These are phyloP conservation scores for Orthonevra nobilis DNA, from an alignment of 2,888 invertebrate species.

Conservation along the genomic window DNA sequence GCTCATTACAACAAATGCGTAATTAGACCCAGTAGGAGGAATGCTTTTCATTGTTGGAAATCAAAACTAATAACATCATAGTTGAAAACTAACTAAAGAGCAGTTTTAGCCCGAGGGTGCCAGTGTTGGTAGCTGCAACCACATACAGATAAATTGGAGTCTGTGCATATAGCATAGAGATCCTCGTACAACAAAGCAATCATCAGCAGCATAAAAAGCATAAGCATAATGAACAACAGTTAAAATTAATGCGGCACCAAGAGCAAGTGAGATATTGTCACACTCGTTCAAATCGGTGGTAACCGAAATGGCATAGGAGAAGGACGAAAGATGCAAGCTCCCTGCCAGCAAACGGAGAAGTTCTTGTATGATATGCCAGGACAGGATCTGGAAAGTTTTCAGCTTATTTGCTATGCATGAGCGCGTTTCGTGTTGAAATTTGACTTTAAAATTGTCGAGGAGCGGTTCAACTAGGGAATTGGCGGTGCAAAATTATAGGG, in stretches of 20 bases:
- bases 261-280: conserved; percentile 62
- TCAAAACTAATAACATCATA: conserved; percentile 30
- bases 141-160: background rate
- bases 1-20: conserved; percentile 54
- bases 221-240: conserved; percentile 60
- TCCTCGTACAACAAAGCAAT: conserved; percentile 49
- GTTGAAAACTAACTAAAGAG: conserved; percentile 19
- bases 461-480: conserved; percentile 15
- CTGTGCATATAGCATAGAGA: background rate
- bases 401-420: conserved; percentile 68
- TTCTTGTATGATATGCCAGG: conserved; percentile 43
- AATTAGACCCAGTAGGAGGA: conserved; percentile 14
- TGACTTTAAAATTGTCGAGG: conserved; percentile 63
- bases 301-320: conserved; percentile 27
- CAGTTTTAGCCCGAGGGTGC: no score
- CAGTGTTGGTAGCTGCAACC: background rate
- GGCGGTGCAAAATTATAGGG: conserved; percentile 39
- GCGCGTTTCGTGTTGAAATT: conserved; percentile 64
- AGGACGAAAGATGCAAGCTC: conserved; percentile 3
- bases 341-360: conserved; percentile 5
- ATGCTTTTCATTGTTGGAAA: conserved; percentile 21
- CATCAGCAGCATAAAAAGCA: conserved; percentile 50
- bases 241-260: conserved; percentile 58
- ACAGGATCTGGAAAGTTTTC: conserved; percentile 51
- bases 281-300: conserved; percentile 40